phyloP scores from a whole-genome alignment of 2,797 vertebrate species.

The Gymnoscopelus microlampas region DNA sequence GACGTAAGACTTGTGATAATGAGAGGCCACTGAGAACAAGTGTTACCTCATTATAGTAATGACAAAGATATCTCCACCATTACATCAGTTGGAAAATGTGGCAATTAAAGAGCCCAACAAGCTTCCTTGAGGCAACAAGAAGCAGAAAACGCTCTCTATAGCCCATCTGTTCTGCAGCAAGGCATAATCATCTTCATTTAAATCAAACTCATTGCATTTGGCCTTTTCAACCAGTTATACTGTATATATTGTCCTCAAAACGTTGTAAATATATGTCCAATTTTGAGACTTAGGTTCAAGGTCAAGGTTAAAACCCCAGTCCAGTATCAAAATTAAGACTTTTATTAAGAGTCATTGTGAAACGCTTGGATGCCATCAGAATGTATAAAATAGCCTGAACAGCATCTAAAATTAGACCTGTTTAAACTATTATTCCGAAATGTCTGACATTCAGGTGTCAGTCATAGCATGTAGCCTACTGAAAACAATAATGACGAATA shows the following conservation, averaged over 20 bases:
- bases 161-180: constrained; percentile 88
- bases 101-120: constrained; percentile 94
- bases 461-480: no score
- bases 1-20: constrained; percentile 94
- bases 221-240: constrained; percentile 60
- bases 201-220: constrained; percentile 69
- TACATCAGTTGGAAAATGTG: constrained; percentile 95
- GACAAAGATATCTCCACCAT: constrained; percentile 94
- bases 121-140: constrained; percentile 86
- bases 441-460: background rate
- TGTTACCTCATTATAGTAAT: constrained; percentile 99
- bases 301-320: background rate
- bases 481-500: background rate
- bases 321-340: no score
- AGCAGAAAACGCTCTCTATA: constrained; percentile 80
- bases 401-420: background rate
- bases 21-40: constrained; percentile 95
- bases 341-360: no score
- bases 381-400: background rate
- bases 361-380: background rate
- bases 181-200: constrained; percentile 84
- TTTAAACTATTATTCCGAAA: background rate
- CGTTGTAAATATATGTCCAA: background rate
- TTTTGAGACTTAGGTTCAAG: background rate
- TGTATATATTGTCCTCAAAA: constrained; percentile 54